These are phyloP conservation scores for Muscina levida DNA, from an alignment of 2,888 invertebrate species.

Conservation along the genomic window DNA sequence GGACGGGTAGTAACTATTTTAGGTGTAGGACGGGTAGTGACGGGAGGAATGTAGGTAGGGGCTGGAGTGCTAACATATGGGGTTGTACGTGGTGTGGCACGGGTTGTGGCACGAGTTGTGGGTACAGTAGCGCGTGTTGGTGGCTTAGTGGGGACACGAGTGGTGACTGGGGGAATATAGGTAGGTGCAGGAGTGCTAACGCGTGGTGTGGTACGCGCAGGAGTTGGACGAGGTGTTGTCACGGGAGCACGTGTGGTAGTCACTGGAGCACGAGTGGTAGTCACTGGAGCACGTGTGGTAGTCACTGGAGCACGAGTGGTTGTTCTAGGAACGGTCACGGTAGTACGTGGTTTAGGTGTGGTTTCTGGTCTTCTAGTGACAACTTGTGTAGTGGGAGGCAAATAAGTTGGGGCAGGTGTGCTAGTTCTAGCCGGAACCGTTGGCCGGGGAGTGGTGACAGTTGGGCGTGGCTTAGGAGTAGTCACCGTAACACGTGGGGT, in stretches of 20 bases:
- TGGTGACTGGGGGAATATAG: conserved; percentile 64
- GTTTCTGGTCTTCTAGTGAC: neutral
- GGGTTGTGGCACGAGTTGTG: conserved; percentile 35
- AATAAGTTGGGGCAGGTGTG: conserved; percentile 67
- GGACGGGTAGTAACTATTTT: neutral
- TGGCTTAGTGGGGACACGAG: conserved; percentile 46
- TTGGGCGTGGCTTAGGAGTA: neutral
- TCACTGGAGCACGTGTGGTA: conserved; percentile 53
- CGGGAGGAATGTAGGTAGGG: conserved; percentile 53
- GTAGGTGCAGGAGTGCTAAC: conserved; percentile 69
- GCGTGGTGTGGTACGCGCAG: conserved; percentile 53
- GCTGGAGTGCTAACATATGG: conserved; percentile 47
- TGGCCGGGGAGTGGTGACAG: too few relatives aligned
- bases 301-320: conserved; percentile 59
- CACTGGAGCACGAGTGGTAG: conserved; percentile 45
- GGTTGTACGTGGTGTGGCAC: conserved; percentile 52
- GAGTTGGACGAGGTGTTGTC: conserved; percentile 63
- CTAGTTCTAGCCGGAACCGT: neutral
- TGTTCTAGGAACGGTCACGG: conserved; percentile 59
- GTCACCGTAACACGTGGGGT: neutral
- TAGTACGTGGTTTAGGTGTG: conserved; percentile 43
- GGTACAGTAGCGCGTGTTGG: conserved; percentile 31
- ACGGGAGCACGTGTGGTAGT: conserved; percentile 33
- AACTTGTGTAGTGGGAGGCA: conserved; percentile 52
- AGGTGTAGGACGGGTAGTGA: conserved; percentile 41